Evolutionary conservation across 2,113 vertebrate species (phyloP), one percentile per base, ranked within the genome.

Genomic region (Odocoileus virginianus): DNA sequence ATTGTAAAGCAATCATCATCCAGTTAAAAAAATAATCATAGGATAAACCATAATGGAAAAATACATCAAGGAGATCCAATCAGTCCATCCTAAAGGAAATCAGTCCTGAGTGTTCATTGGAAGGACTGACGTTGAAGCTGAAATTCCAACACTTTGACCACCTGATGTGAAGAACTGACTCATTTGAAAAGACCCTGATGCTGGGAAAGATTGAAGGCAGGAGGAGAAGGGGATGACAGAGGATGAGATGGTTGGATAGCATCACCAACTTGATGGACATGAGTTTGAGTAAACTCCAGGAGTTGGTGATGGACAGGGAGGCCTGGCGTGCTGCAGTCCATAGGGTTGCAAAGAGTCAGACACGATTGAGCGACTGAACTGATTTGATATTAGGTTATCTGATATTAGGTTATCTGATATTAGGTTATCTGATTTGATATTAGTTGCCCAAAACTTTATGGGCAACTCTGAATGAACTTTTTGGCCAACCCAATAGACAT

Each of bases 181-280:
- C n/a, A 71, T 6, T 71, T 0, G n/a, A 71, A 21, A 71, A 71
- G n/a, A 36, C n/a, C 9, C 64, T 36, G 64, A 36, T 71, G n/a
- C n/a, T 71, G n/a, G 64, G 64, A 71, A 2, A 5, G 19, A 36
- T 23, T 36, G 64, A 36, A 0, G 64, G 17, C 0, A 0, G 17
- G 64, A 67, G 8, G 64, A 71, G 64, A 71, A 71, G 64, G n/a
- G 64, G n/a, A 71, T 0, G 0, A 21, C n/a, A 36, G n/a, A 71
- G 19, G 9, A 36, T 12, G 19, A 23, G n/a, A 71, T 40, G 67
- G 67, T 6, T 71, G n/a, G n/a, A 40, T 71, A 10, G 67, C 67
- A 71, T 71, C 67, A 36, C 9, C 19, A 2, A n/a, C 61, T 64
- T 19, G 12, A 12, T 23, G 19, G 19, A 71, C n/a, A 71, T 71